A percentile compares a stretch with the other conserved stretches of the same genome.
Conservation (phyloP, 2,113 vertebrate species). For the Oceanites oceanicus region DNA sequence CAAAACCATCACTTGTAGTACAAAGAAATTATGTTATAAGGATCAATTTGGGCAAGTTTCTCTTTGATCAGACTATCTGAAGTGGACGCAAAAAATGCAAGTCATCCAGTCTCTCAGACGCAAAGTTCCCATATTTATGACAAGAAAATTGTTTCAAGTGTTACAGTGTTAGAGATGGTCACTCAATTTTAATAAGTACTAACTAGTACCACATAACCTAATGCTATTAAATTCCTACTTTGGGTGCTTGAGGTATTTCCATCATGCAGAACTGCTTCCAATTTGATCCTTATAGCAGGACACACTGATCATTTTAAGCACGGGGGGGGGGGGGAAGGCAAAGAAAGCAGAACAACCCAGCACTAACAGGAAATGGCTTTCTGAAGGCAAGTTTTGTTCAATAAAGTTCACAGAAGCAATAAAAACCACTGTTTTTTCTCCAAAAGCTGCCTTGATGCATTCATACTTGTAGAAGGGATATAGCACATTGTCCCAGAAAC, state of each 20-base stretch:
- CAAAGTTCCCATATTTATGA: background rate
- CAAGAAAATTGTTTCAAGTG: background rate
- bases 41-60: conserved; percentile 29
- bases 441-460: background rate
- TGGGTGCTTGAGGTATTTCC: background rate
- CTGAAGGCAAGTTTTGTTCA: background rate
- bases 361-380: background rate
- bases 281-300: conserved; percentile 39
- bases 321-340: background rate
- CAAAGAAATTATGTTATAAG: conserved; percentile 7
- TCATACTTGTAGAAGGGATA: background rate
- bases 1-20: background rate
- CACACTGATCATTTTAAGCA: background rate
- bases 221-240: background rate
- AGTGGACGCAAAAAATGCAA: background rate
- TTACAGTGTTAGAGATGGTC: background rate
- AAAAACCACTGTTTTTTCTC: background rate
- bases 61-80: background rate
- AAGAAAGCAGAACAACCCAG: conserved; percentile 8
- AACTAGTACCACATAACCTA: background rate
- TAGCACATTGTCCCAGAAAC: background rate
- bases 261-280: background rate
- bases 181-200: background rate
- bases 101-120: background rate
- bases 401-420: background rate